A percentile compares a stretch with the other conserved stretches of the same genome.
Evolutionary conservation across 2,888 invertebrate species (phyloP).

Genomic region (Oligia strigilis): DNA sequence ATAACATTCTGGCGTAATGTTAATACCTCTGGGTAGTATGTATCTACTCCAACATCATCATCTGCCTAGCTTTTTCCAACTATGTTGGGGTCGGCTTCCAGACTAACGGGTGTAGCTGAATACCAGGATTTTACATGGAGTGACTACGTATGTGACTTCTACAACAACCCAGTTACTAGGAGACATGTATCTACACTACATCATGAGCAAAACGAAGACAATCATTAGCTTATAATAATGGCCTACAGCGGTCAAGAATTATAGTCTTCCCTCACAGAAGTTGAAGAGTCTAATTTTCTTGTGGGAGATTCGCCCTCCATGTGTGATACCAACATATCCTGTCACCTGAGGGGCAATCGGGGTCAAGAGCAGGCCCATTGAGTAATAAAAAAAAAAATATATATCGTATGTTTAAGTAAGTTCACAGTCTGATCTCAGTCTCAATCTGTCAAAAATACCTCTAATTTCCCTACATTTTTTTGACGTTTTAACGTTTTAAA

Average conservation of each 20-base stretch:
- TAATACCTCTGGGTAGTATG: not conserved
- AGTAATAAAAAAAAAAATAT: too few species aligned
- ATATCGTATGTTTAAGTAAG: too few species aligned
- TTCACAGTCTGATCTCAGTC: too few species aligned
- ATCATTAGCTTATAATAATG: not conserved
- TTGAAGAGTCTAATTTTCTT: not conserved
- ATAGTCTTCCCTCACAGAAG: not conserved
- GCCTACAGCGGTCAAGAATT: not conserved
- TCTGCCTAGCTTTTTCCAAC: not conserved
- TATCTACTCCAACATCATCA: not conserved
- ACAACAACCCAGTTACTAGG: not conserved
- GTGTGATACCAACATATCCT: not conserved
- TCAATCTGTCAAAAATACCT: too few species aligned
- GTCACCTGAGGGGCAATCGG: too few species aligned
- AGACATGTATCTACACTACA: not conserved
- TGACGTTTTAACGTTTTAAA: too few species aligned
- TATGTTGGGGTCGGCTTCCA: not conserved
- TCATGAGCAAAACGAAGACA: not conserved
- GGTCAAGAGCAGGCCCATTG: too few species aligned
- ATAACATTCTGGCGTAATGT: slow-evolving; percentile 46
- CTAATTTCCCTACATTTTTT: too few species aligned
- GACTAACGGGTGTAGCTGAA: not conserved
- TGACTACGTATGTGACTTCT: not conserved
- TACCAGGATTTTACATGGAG: not conserved
- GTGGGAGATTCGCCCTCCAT: not conserved